Evolutionary conservation across 1,140 invertebrate genomes (phyloP), one percentile per base, ranked within the genome.

Genomic region (Lutraria rhynchaena): DNA sequence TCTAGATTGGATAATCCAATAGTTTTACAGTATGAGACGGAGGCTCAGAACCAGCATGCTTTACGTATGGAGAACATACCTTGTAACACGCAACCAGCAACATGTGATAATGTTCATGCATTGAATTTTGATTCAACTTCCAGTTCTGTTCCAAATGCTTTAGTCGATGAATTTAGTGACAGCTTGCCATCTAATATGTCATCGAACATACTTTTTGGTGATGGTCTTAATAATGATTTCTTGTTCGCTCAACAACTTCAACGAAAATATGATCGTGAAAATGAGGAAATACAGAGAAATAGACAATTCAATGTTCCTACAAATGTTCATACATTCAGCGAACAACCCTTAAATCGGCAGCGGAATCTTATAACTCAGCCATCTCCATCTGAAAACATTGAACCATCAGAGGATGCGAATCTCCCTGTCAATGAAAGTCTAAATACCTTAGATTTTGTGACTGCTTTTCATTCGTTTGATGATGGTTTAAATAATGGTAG

Each of bases 191-290:
- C 69, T 55, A 22, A 33, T 44, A 33, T 71, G 9, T 55, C 73
- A n/a, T 61, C 73, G 0, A 76, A 53, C 44, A 22, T 63, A 24
- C 44, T 76, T 4, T 76, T 76, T 63, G 73, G 73, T 60, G 73
- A 76, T 24, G 73, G 73, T 1, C 15, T 17, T 13, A 63, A 0
- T 41, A 24, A 63, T 29, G 73, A 76, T 51, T 76, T 46, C n/a
- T 15, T 76, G 22, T 76, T 31, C 33, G 73, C 73, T 29, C 73
- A 76, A 44, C 35, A 51, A 55, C 55, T 76, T 11, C 73, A 76
- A 22, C 57, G 57, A 19, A 15, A 63, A 24, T 76, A n/a, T 27
- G 57, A 76, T 31, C 57, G 29, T 19, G 73, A 76, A 76, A 7
- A 60, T 37, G 31, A 71, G 27, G 69, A 22, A 33, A 5, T 55